Conservation (phyloP, 2,113 vertebrate species). For the Catharus fuscescens region DNA sequence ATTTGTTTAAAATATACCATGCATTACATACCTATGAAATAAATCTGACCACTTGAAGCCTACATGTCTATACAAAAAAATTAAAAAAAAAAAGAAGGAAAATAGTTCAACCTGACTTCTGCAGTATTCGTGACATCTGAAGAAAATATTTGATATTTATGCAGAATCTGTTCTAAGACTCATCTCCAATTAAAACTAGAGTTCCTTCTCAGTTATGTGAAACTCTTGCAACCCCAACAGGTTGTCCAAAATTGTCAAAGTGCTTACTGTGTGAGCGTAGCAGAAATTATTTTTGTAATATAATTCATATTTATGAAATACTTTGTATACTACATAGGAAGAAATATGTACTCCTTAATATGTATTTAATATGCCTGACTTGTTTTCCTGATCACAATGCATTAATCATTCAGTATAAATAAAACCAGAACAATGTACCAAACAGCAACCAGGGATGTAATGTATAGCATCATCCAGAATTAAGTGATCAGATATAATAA, state of each 20-base stretch:
- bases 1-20: slow-evolving; percentile 80
- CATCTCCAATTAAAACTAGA: slow-evolving; percentile 70
- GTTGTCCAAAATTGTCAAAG: slow-evolving; percentile 85
- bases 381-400: slow-evolving; percentile 82
- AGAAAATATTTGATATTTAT: slow-evolving; percentile 72
- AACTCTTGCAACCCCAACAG: slow-evolving; percentile 77
- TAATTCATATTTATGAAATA: slow-evolving; percentile 99
- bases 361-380: slow-evolving; percentile 86
- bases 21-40: slow-evolving; percentile 78
- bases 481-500: slow-evolving; percentile 77
- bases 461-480: slow-evolving; percentile 77
- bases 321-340: slow-evolving; percentile 94
- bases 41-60: slow-evolving; percentile 78
- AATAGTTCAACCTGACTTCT: slow-evolving; percentile 67
- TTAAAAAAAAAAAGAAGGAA: not conserved
- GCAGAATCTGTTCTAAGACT: slow-evolving; percentile 75
- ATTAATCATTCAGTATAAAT: slow-evolving; percentile 82
- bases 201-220: slow-evolving; percentile 74
- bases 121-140: slow-evolving; percentile 74
- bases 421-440: slow-evolving; percentile 75
- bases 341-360: slow-evolving; percentile 82
- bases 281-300: slow-evolving; percentile 99
- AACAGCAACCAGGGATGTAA: slow-evolving; percentile 71
- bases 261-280: slow-evolving; percentile 99
- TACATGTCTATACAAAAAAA: slow-evolving; percentile 77